phyloP scores from a whole-genome alignment of 2,797 vertebrate genomes.

The Siniperca scherzeri region DNA sequence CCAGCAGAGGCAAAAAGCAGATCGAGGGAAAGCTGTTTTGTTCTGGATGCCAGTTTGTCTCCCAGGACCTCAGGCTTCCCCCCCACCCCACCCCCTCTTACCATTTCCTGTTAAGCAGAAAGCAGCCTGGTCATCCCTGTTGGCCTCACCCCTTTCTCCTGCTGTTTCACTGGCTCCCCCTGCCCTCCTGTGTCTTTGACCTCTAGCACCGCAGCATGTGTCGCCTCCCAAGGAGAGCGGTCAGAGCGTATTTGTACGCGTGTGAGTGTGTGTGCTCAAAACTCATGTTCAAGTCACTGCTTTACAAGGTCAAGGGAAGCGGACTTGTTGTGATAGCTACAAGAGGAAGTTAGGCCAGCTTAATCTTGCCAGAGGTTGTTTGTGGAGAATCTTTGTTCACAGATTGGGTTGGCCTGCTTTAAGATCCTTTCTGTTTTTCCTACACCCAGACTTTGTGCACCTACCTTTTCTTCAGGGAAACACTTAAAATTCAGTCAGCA shows the following conservation, averaged over 20 bases:
- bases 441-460: background rate
- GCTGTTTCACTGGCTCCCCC: slow-evolving; percentile 20
- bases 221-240: slow-evolving; percentile 23
- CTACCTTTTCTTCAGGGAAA: background rate
- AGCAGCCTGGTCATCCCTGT: slow-evolving; percentile 49
- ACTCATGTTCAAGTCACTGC: slow-evolving; percentile 21
- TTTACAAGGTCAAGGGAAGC: slow-evolving; percentile 40
- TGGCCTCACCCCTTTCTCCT: slow-evolving; percentile 35
- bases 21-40: slow-evolving; percentile 14
- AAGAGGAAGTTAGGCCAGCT: slow-evolving; percentile 25
- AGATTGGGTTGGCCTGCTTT: background rate
- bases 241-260: background rate
- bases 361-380: slow-evolving; percentile 12
- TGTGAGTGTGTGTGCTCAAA: slow-evolving; percentile 1
- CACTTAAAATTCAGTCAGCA: background rate
- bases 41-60: slow-evolving; percentile 40
- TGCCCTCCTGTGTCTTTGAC: slow-evolving; percentile 26
- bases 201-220: slow-evolving; percentile 38
- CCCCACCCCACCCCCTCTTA: background rate
- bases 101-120: slow-evolving; percentile 64
- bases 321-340: slow-evolving; percentile 41
- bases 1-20: slow-evolving; percentile 8
- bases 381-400: slow-evolving; percentile 1
- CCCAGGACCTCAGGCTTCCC: background rate
- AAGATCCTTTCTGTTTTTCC: slow-evolving; percentile 26